Evolutionary conservation across 1,140 invertebrate species (phyloP), one percentile per base, ranked within the genome.

Genomic region (Palaemon carinicauda): DNA sequence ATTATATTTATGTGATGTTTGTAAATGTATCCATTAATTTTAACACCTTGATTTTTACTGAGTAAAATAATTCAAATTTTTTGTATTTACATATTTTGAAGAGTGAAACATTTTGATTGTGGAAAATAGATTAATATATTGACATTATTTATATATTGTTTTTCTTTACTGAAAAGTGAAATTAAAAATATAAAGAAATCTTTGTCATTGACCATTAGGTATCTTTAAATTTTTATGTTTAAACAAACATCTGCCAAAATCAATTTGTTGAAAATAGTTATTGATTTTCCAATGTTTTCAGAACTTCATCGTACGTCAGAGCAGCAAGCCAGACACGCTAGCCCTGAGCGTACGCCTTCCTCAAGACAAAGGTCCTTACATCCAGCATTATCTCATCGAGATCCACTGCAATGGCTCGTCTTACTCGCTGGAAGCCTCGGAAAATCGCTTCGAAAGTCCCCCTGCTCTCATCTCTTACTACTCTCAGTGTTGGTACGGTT

Each of bases 361-460:
- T 1, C 93, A 94, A 29, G 95, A 96, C 90, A 96, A 95, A 90
- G 96, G 96, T 9, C 96, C 96, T 9, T 96, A 97, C 91, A 97
- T 98, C 88, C 97, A 98, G 90, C 97, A 99, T 92, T 99, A 98
- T 92, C 93, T 99, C 83, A 97, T 99, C 73, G 97, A 98, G 91
- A 84, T 87, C 21, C 87, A 88, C 83, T 69, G 79, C 74, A 50
- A 79, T 5, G 84, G 80, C n/a, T 77, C 84, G 21, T 80, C 88
- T 0, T 87, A 82, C 75, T 96, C 96, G 71, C 93, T 99, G 86
- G 97, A 99, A 92, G 97, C 97, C 80, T 98, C 97, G 19, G 95
- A 96, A 90, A 97, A 98, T 92, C 95, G 95, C 89, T 99, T 98
- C 91, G 95, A 95, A 90, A 96, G 96, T 89, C 97, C 98, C 90